These are phyloP conservation scores for Chaetops frenatus DNA, from an alignment of 2,113 vertebrate species.

Conservation along the genomic window DNA sequence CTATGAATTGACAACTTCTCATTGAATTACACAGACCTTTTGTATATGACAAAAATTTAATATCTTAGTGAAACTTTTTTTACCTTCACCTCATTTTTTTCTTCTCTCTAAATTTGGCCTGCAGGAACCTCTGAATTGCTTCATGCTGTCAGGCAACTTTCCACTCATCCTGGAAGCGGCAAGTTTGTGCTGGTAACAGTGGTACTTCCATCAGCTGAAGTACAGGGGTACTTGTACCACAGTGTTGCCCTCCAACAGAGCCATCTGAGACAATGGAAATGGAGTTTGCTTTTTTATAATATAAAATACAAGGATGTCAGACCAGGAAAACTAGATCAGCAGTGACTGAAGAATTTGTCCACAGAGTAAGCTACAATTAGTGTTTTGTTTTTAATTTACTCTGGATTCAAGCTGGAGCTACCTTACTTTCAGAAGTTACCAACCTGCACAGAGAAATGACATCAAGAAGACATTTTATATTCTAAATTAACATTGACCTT, in stretches of 20 bases:
- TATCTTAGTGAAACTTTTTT: not conserved
- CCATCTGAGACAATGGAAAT: not conserved
- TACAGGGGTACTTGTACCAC: not conserved
- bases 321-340: not conserved
- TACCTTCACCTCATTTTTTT: rapidly evolving
- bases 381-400: not conserved
- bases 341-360: not conserved
- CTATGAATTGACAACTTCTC: not conserved
- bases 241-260: not conserved
- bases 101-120: not conserved
- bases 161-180: not conserved
- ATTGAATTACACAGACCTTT: not conserved
- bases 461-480: not conserved
- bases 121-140: not conserved
- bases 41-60: not conserved
- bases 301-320: not conserved
- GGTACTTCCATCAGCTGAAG: not conserved
- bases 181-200: not conserved
- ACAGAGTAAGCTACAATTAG: not conserved
- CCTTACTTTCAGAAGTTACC: not conserved
- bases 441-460: not conserved
- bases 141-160: not conserved
- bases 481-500: not conserved
- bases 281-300: not conserved
- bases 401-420: not conserved